These are phyloP conservation scores for Ancistrus triradiatus DNA, from an alignment of 2,113 vertebrate species.

Conservation along the genomic window DNA sequence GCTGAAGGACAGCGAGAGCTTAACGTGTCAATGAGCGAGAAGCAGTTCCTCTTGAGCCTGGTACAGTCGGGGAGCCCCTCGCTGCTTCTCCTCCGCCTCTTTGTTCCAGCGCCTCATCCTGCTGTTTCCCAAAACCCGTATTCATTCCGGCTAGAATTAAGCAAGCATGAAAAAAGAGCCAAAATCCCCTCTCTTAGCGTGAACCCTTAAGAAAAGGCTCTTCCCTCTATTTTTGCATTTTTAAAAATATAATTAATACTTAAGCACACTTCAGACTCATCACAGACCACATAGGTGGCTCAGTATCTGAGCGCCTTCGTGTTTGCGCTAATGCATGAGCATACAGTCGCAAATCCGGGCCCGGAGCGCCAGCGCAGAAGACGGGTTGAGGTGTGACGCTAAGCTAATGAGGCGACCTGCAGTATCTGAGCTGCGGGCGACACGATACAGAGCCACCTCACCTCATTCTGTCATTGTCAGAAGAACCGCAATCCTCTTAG, in stretches of 20 bases:
- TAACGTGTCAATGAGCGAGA: conserved; percentile 59
- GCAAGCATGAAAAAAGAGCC: conserved; percentile 23
- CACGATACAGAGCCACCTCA: background rate
- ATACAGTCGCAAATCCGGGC: conserved; percentile 66
- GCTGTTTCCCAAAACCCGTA: background rate
- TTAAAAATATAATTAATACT: conserved; percentile 31
- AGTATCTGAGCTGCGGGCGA: background rate
- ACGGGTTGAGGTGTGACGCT: background rate
- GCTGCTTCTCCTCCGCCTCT: no score
- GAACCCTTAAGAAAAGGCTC: background rate
- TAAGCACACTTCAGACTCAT: conserved; percentile 25
- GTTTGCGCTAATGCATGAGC: conserved; percentile 66
- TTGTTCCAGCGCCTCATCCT: background rate
- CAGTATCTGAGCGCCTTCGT: conserved; percentile 23
- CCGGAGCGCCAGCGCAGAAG: conserved; percentile 43
- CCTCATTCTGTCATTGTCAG: conserved; percentile 1
- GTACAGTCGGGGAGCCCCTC: conserved; percentile 28
- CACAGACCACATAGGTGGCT: conserved; percentile 42
- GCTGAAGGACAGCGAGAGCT: no score
- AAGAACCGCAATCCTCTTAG: conserved; percentile 5
- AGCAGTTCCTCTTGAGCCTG: conserved; percentile 57
- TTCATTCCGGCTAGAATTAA: conserved; percentile 15
- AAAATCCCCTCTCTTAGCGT: background rate
- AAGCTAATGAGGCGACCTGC: background rate
- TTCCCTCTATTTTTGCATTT: conserved; percentile 15